Evolutionary conservation across 30 jellyfish, hydroid and myxozoan genomes (phyloP).

Genomic region (Chrysaora quinquecirrha): DNA sequence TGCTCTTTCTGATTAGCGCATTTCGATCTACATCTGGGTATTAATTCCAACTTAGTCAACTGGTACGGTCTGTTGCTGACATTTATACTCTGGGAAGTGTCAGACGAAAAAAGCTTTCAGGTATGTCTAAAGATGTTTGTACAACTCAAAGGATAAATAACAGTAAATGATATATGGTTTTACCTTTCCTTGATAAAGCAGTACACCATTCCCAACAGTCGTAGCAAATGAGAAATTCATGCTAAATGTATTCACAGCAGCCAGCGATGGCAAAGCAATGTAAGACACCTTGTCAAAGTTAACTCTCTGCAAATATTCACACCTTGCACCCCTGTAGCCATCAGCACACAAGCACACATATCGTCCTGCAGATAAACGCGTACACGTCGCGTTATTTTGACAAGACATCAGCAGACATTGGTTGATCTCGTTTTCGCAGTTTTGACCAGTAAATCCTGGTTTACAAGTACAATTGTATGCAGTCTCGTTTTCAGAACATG

Average conservation of each 20-base stretch:
- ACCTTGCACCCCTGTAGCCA: conserved; percentile 41
- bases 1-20: no score
- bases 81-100: no score
- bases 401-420: conserved; percentile 64
- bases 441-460: conserved; percentile 48
- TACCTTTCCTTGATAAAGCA: conserved; percentile 68
- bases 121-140: no score
- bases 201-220: conserved; percentile 20
- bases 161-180: no score
- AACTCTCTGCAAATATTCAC: conserved; percentile 51
- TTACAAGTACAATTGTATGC: conserved; percentile 33
- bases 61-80: no score
- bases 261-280: conserved; percentile 41
- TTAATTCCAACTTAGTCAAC: no score
- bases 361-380: conserved; percentile 32
- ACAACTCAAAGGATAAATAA: no score
- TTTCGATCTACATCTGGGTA: no score
- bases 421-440: conserved; percentile 55
- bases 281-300: conserved; percentile 39
- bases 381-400: conserved; percentile 49
- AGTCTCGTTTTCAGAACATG: conserved; percentile 53
- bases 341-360: conserved; percentile 39
- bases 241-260: conserved; percentile 9
- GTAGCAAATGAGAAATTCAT: conserved; percentile 33
- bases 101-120: no score